Evolutionary conservation across 2,888 invertebrate species (phyloP), one percentile per base, ranked within the genome.

Genomic region (Gerris lacustris): DNA sequence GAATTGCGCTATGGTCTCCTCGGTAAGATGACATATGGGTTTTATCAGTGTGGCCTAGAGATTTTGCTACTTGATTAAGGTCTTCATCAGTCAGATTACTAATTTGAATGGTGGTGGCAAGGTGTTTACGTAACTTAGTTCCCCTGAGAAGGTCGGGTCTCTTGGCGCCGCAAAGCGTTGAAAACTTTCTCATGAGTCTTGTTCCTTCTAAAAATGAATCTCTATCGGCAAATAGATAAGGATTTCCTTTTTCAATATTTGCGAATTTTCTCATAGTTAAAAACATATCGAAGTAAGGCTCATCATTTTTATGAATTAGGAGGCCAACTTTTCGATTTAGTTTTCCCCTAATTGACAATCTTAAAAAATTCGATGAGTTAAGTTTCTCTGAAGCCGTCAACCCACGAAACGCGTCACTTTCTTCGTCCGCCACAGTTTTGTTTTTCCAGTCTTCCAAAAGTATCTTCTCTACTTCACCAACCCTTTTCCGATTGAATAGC

Each of bases 401-500:
- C n/a, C 44, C 69, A 31, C 55, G 66, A 55, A 69, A 72, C 18
- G 70, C 67, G 7, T 63, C 70, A 31, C 72, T 72, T n/a, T 67
- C 62, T 62, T 70, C 63, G 18, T 72, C 68, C 5, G 68, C 44
- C 4, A 45, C 70, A 9, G 11, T 66, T 6, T 44, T 62, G n/a
- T 15, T 55, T 11, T 47, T 6, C 72, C 72, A 72, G 44, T 70
- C 47, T 43, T 63, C 11, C 5, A 72, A 44, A 6, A n/a, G 11
- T 5, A 72, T 15, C 6, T 63, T 45, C 17, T 70, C 70, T 5
- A 72, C 70, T 67, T 72, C 70, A 4, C 63, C 45, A 17, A 72
- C 72, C 68, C 72, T 67, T 44, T 63, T 68, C n/a, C 72, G 15
- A 62, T 72, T 72, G 31, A 72, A 72, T 11, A 70, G 44, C 72